Base-by-base conservation (phyloP, 2,113 vertebrate genomes). In the Pao palembangensis region DNA sequence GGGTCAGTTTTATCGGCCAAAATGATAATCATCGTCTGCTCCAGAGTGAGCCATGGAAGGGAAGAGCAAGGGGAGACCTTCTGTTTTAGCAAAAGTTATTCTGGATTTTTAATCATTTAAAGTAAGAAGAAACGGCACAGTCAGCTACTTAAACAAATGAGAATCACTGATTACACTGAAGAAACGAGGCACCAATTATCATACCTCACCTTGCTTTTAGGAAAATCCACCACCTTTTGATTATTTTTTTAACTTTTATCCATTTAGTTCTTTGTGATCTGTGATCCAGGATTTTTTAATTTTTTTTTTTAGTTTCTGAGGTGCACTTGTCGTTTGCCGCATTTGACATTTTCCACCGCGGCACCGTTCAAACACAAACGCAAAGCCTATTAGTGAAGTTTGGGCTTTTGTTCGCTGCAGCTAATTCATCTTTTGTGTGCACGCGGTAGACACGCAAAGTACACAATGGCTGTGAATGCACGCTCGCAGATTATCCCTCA, bases 301-400 rank as follows among this genome's bases (percentile, higher is more conserved):
- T 31, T 44, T 0, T 16, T 47, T 6, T 47, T 19, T 6, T 42
- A 25, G 47, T 49, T 18, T 12, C 7, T 8, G 17, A 44, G 21
- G 21, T 51, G 2, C 54, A 12, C 51, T 60, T 58, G 44, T 65
- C 13, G n/a, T 65, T 18, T 31, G 51, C 67, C 43, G 50, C 50
- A 63, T 67, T 47, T 74, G 14, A 34, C 47, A 43, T 23, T 38
- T 38, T 34, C 53, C 21, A 14, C 70, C 25, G 11, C 28, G 47
- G 64, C 58, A 16, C 41, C 18, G n/a, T 53, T 71, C 19, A 57
- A 66, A 80, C n/a, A 51, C 55, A 66, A 55, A 52, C 67, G 58
- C 59, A 76, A 81, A 81, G 73, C 79, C 71, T 72, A 80, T 87
- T 81, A 84, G 68, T 76, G 67, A 77, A 71, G 47, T 84, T 71